Conservation (phyloP, 2,113 vertebrate species). For the Psittacus erithacus region DNA sequence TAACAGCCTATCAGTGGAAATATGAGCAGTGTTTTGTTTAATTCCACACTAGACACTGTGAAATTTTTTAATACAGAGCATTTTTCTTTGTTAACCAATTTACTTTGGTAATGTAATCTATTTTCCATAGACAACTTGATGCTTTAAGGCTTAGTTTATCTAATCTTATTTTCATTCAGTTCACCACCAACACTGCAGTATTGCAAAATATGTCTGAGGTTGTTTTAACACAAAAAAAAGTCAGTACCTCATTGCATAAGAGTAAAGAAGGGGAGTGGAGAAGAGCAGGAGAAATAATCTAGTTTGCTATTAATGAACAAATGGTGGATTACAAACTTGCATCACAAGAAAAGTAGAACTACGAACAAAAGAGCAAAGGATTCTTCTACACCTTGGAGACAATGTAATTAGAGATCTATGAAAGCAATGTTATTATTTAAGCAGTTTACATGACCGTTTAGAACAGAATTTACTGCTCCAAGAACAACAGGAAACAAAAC, state of each 20-base stretch:
- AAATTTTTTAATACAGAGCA: not conserved
- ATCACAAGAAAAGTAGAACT: not conserved
- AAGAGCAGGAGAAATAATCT: not conserved
- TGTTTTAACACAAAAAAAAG: not conserved
- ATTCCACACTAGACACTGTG: not conserved
- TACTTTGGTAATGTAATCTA: not conserved
- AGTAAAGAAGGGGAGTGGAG: not conserved
- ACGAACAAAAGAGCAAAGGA: not conserved
- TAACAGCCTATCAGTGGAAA: not conserved
- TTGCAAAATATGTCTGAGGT: not conserved
- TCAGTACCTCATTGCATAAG: not conserved
- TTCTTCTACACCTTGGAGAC: not conserved
- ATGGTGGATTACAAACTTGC: not conserved
- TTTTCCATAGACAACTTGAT: not conserved
- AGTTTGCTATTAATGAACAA: not conserved
- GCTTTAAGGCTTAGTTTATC: slow-evolving; percentile 2
- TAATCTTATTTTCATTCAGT: not conserved
- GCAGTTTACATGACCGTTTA: not conserved
- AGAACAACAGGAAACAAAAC: not conserved
- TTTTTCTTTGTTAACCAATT: not conserved
- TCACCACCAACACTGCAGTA: not conserved
- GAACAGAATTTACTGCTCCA: not conserved
- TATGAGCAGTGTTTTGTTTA: not conserved
- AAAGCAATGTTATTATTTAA: not conserved
- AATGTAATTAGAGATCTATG: not conserved